Evolutionary conservation across 2,113 vertebrate species (phyloP), one percentile per base, ranked within the genome.

Genomic region (Scomber scombrus): DNA sequence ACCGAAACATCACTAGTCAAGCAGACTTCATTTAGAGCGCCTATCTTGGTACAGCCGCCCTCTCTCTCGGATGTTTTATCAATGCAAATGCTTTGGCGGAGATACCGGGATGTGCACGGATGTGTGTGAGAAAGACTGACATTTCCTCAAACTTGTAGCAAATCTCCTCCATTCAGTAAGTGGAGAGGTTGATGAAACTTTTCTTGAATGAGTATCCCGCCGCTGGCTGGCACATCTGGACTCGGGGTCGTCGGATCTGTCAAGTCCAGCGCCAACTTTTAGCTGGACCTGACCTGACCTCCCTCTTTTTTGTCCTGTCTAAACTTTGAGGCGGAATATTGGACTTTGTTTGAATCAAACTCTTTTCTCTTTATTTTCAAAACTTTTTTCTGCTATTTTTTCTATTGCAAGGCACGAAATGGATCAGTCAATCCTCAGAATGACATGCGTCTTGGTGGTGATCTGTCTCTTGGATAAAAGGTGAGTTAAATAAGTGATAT

Each of bases 401-500:
- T 40, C 49, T 10, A 75, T 57, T 49, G 60, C 40, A 65, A 88
- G 46, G 73, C 68, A 63, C 62, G 89, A 60, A 16, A 95, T 95
- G 95, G 94, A 92, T 58, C 91, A 84, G 21, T 87, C 86, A 6
- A 40, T 89, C 52, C 68, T 90, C 68, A 92, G 88, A 85, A 13
- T 94, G 54, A 88, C 93, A 7, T 90, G 89, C 79, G 71, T 86
- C 62, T 54, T 94, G 81, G 71, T 93, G 76, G 60, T 92, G 50
- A 26, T 93, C 75, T 90, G 85, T 80, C 85, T 94, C 58, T 29
- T 93, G 73, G 84, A 93, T 81, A 91, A 88, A 93, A 93, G 94
- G 95, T 95, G 90, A 93, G 92, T 88, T 71, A 1, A 34, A 54
- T 45, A 19, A 16, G 18, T 1, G 16, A 13, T 0, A 14, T 43